Evolutionary conservation across 2,888 invertebrate genomes (phyloP), one percentile per base, ranked within the genome.

Genomic region (Buathra laborator): DNA sequence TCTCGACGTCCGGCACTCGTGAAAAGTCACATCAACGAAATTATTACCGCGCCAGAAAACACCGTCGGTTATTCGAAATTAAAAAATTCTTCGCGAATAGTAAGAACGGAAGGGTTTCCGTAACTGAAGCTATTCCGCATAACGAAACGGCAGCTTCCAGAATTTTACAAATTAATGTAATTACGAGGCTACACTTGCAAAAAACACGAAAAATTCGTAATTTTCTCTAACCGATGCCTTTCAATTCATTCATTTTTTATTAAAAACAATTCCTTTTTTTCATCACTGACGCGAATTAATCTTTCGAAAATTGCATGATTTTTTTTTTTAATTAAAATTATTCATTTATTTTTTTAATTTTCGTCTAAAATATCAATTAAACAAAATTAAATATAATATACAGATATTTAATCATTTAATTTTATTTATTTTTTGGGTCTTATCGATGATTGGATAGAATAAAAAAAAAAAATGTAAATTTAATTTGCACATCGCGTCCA

Each of bases 11-110:
- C 44, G 37, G 70, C n/a, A 66, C 76, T 76, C 80, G 56, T 80
- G 72, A 32, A 83, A 72, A 80, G 24, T 83, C 29, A 72, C 75
- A 75, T 59, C 83, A 48, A 79, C 59, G 78, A 48, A 71, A 83
- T 76, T 79, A 80, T 79, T 83, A 44, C 46, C 43, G 53, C 5
- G 43, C 53, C 43, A 64, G 44, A n/a, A 44, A 76, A 32, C 43
- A 46, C 19, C 37, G 37, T 37, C 37, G 32, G 59, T 77, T 44
- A 74, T 68, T 71, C 76, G 53, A 56, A 72, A 83, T 77, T 74
- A 68, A 81, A 78, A 71, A 83, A 80, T 75, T 84, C 72, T 51
- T 14, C 29, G 67, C 62, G 62, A 77, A 10, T 14, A 44, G 74
- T 62, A 14, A 2, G 64, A 68, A 64, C 37, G 19, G 12, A 53